Percentiles rank a stretch among this genome's conserved stretches.
phyloP scores from a whole-genome alignment of 2,888 invertebrate genomes.

The Apamea epomidion region DNA sequence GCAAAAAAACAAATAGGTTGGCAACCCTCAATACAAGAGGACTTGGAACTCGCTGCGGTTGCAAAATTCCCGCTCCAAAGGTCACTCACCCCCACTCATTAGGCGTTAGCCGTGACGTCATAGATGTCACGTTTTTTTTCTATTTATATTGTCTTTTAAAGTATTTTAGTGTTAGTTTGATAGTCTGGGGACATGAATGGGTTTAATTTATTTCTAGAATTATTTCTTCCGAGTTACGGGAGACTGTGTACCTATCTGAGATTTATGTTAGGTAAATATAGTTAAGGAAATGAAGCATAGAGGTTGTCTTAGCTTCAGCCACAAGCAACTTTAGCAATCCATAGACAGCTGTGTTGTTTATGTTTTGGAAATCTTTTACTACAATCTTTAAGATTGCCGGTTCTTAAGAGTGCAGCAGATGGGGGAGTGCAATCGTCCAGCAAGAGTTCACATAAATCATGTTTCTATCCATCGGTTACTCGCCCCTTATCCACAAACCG shows the following conservation, averaged over 20 bases:
- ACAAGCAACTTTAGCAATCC: background rate
- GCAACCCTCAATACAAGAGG: slow-evolving; percentile 63
- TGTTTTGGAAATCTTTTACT: background rate
- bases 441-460: slow-evolving; percentile 26
- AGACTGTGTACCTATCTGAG: background rate
- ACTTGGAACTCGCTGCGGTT: slow-evolving; percentile 61
- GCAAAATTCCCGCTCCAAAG: slow-evolving; percentile 66
- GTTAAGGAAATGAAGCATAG: background rate
- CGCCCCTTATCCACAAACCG: background rate
- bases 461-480: slow-evolving; percentile 4
- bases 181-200: background rate
- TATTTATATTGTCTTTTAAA: slow-evolving; percentile 26
- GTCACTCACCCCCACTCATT: slow-evolving; percentile 64
- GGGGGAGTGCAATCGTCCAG: slow-evolving; percentile 5
- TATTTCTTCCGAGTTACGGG: background rate
- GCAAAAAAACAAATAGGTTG: slow-evolving; percentile 50
- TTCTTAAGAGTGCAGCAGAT: background rate
- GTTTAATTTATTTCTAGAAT: background rate
- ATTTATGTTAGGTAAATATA: background rate
- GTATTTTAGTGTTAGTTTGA: background rate
- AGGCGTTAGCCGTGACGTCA: slow-evolving; percentile 56
- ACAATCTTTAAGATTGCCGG: background rate
- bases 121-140: slow-evolving; percentile 49
- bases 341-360: background rate
- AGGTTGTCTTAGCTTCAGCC: background rate